A percentile compares a stretch with the other conserved stretches of the same genome.
Conservation (phyloP, 1,140 invertebrate species). For the Macrotrachela quadricornifera region DNA sequence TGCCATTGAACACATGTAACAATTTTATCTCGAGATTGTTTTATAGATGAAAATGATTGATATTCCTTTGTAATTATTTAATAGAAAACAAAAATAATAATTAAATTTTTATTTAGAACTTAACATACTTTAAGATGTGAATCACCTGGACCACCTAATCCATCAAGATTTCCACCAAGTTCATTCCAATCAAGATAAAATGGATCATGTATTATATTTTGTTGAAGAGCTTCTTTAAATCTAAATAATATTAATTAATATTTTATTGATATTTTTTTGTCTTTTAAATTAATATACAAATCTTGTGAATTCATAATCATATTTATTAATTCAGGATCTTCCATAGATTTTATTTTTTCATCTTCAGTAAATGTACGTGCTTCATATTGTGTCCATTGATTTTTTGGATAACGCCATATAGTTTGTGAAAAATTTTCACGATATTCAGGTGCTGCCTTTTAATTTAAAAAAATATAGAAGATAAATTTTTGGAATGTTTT, state of each 20-base stretch:
- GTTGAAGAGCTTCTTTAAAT: conserved; percentile 26
- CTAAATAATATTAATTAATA: conserved; percentile 8
- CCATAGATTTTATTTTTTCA: conserved; percentile 14
- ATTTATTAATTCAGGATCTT: background rate
- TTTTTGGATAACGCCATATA: conserved; percentile 25
- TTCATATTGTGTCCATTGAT: conserved; percentile 24
- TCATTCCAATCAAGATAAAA: conserved; percentile 28
- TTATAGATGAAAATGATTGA: conserved; percentile 32
- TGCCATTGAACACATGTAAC: conserved; percentile 33
- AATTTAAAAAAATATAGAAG: background rate
- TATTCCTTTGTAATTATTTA: conserved; percentile 21
- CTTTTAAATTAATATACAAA: too few species aligned
- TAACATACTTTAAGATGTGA: conserved; percentile 27
- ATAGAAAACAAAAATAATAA: background rate
- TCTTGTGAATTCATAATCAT: background rate
- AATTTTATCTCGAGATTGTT: conserved; percentile 30
- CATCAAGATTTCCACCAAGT: conserved; percentile 20
- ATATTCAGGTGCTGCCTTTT: conserved; percentile 20
- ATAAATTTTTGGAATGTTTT: background rate
- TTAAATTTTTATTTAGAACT: background rate
- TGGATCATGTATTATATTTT: conserved; percentile 30
- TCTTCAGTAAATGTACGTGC: conserved; percentile 19
- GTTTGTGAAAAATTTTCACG: conserved; percentile 19
- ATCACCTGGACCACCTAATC: conserved; percentile 27
- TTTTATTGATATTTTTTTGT: too few species aligned